Evolutionary conservation across 2,113 vertebrate genomes (phyloP).

Genomic region (Echinops telfairi): DNA sequence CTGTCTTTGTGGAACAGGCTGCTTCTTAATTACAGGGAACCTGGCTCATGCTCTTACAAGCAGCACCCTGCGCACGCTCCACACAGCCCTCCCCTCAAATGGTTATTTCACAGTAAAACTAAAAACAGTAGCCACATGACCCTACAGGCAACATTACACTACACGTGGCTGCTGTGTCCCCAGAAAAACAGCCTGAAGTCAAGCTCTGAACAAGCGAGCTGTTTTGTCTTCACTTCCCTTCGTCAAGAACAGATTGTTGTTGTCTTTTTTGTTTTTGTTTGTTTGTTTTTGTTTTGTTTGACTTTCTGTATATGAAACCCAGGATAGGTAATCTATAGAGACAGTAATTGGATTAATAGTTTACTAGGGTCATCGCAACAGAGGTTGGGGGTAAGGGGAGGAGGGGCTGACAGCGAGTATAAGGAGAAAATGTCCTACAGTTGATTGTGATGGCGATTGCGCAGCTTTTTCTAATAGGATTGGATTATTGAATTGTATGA

Average conservation of each 20-base stretch:
- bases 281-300: too few relatives aligned
- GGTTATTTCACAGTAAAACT: neutral
- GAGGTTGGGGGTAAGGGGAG: too few relatives aligned
- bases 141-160: neutral
- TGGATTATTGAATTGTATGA: too few relatives aligned
- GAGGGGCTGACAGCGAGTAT: too few relatives aligned
- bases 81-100: conserved; percentile 4
- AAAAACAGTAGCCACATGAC: neutral
- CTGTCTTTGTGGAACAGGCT: conserved; percentile 82
- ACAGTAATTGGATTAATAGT: too few relatives aligned
- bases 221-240: neutral
- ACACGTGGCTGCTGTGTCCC: neutral
- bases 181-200: neutral
- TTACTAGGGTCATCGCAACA: too few relatives aligned
- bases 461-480: too few relatives aligned
- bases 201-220: neutral
- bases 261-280: too few relatives aligned
- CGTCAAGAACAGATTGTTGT: neutral
- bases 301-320: too few relatives aligned
- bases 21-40: conserved; percentile 89
- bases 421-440: too few relatives aligned
- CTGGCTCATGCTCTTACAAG: conserved; percentile 81
- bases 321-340: too few relatives aligned
- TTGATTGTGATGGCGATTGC: too few relatives aligned
- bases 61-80: neutral